Percentiles rank a stretch among this genome's conserved stretches.
phyloP scores from a whole-genome alignment of 2,113 vertebrate species.

The Australoheros scitulus region DNA sequence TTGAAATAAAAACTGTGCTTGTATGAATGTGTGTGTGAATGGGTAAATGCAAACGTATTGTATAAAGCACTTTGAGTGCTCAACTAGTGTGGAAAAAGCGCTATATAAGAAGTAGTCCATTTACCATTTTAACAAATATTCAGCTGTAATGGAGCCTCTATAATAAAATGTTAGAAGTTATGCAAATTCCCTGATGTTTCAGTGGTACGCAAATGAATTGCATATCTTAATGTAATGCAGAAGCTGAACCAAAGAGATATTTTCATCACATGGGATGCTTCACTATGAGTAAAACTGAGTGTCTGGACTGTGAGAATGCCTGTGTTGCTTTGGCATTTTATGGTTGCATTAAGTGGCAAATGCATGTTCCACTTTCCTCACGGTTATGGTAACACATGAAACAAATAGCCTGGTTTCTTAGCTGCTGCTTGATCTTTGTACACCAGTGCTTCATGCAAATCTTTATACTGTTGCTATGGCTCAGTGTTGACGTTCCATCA shows the following conservation, averaged over 20 bases:
- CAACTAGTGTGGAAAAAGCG: too few species aligned
- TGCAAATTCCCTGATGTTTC: not conserved
- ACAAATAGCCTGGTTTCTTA: not conserved
- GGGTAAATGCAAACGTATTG: too few species aligned
- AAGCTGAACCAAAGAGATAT: not conserved
- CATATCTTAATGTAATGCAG: not conserved
- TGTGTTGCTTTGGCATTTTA: slow-evolving; percentile 1
- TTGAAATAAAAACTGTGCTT: too few species aligned
- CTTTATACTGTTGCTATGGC: not conserved
- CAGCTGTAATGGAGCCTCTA: not conserved
- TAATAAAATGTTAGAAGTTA: not conserved
- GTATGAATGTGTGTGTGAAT: too few species aligned
- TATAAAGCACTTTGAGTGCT: too few species aligned
- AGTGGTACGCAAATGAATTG: not conserved
- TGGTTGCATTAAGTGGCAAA: not conserved
- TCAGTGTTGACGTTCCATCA: not conserved
- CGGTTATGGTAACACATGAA: not conserved
- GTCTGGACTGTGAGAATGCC: not conserved
- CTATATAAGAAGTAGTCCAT: too few species aligned
- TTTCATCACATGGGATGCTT: not conserved
- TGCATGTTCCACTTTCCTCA: slow-evolving; percentile 28
- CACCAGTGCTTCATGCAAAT: not conserved
- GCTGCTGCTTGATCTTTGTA: not conserved
- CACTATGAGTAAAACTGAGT: not conserved
- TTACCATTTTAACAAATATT: not conserved